Base-by-base conservation (phyloP, 2,888 invertebrate species). In the Rotaria macrura region DNA sequence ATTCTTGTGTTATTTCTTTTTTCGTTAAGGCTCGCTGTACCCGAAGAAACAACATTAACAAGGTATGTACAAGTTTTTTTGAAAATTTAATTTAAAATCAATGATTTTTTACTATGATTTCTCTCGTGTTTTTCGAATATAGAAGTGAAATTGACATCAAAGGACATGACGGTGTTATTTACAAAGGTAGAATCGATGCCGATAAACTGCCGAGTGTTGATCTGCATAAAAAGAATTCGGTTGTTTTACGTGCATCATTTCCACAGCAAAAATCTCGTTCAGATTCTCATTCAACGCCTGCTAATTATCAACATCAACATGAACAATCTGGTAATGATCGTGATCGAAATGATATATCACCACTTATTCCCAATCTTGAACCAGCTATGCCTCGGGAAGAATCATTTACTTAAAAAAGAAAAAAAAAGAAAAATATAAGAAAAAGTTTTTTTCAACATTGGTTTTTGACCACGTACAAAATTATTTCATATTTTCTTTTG, bases 121-220 rank as follows among this genome's bases (percentile, higher is more conserved):
- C n/a, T n/a, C n/a, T n/a, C n/a, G n/a, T n/a, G n/a, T 52, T 17
- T 52, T 4, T 52, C 14, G 7, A 47, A 14, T 55, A 34, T 79
- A 79, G 79, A 79, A 79, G 14, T 43, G 79, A 79, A 79, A 87
- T 89, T 34, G 89, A 90, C 86, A 88, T 90, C 17, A 88, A 89
- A 85, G 90, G 90, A 84, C 89, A 88, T n/a, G 90, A 90, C 87
- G 90, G 90, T n/a, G 89, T 90, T 83, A 89, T 90, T 54, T 90
- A 90, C 87, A 89, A 89, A 85, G 90, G 90, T 20, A 55, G 86
- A 79, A 86, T 86, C 54, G 79, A 84, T 72, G 79, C n/a, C 25
- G 85, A 84, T 34, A 79, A 79, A 79, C n/a, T 79, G n/a, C 65
- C 65, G 38, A 4, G 43, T 14, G 43, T 79, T 43, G 79, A 79